Conservation (phyloP, 2,797 vertebrate genomes). For the Mus caroli region DNA sequence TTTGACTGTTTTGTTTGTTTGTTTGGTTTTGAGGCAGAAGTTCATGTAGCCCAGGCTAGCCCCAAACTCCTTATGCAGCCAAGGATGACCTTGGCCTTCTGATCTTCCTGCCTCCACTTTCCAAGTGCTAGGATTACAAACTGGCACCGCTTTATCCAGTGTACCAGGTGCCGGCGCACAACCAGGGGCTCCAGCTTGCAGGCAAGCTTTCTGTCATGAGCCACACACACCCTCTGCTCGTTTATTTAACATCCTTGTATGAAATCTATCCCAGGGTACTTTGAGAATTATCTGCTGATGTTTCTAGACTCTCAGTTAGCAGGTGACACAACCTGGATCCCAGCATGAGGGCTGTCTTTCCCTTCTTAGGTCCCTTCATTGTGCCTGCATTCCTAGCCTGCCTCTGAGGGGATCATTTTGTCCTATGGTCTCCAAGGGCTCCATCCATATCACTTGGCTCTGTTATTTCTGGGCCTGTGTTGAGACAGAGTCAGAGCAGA, state of each 20-base stretch:
- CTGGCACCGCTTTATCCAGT: too few relatives aligned
- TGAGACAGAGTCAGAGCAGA: background rate
- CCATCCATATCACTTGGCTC: background rate
- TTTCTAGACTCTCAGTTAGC: background rate
- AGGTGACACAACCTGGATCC: too few relatives aligned
- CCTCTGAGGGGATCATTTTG: background rate
- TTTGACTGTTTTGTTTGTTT: background rate
- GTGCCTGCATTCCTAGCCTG: too few relatives aligned
- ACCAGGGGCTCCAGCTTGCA: background rate
- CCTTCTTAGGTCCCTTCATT: background rate
- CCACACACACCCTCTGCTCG: background rate
- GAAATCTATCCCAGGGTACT: background rate
- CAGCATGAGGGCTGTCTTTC: background rate
- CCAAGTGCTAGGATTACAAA: background rate
- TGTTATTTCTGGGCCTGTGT: background rate
- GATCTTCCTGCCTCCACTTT: background rate
- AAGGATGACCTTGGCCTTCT: background rate
- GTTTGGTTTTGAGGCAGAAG: background rate
- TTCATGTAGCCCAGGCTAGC: background rate
- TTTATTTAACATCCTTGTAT: background rate
- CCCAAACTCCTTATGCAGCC: background rate
- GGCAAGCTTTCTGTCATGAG: background rate
- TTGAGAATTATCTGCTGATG: background rate
- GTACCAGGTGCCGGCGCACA: background rate
- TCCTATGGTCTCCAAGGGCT: background rate